Conservation (phyloP, 2,113 vertebrate species). For the Xenopus tropicalis region UCB_Xtro_10.0 CM004443.2:149996501-149997000, state of each 20-base stretch:
- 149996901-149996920: no score
- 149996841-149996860: background rate
- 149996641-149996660: constrained; percentile 95
- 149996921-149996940: no score
- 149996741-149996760: constrained; percentile 98
- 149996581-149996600: constrained; percentile 60
- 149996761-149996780: constrained; percentile 81
- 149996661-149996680: constrained; percentile 97
- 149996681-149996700: constrained; percentile 95
- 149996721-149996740: constrained; percentile 90
- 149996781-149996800: constrained; percentile 74
- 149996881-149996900: no score
- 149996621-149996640: constrained; percentile 79
- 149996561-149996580: constrained; percentile 62
- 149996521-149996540: constrained; percentile 71
- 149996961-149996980: no score
- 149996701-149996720: constrained; percentile 86
- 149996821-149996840: constrained; percentile 31
- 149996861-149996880: background rate
- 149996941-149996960: no score
- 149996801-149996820: constrained; percentile 86
- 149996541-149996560: constrained; percentile 72
- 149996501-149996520: constrained; percentile 76
- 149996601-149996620: constrained; percentile 47
- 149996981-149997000: no score